phyloP scores from a whole-genome alignment of 2,113 vertebrate genomes.

The Lichenostomus cassidix region DNA sequence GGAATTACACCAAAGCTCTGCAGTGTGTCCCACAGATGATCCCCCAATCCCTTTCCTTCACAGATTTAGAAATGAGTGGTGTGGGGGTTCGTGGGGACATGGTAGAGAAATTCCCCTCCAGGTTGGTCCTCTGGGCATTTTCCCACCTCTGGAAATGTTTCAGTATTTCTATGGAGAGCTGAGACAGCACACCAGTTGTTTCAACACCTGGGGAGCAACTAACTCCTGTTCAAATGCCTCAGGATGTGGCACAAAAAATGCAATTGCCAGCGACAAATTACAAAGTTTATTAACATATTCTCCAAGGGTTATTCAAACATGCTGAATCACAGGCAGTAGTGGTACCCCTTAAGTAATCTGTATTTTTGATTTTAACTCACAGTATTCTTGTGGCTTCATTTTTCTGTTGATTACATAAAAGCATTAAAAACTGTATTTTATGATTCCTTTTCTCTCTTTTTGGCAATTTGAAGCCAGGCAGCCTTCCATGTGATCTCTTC shows the following conservation, averaged over 20 bases:
- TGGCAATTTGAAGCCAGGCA: not conserved
- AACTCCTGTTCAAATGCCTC: not conserved
- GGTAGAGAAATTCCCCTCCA: not conserved
- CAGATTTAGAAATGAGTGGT: not conserved
- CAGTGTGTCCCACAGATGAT: accelerated
- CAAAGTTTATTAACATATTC: constrained; percentile 28
- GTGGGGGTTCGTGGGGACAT: accelerated
- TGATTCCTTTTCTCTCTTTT: not conserved
- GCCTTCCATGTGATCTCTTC: not conserved
- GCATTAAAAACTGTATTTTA: not conserved
- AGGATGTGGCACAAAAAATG: not conserved
- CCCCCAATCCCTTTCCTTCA: too few relatives aligned
- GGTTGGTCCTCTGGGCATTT: not conserved
- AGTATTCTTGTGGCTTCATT: not conserved
- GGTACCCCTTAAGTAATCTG: not conserved
- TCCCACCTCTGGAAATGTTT: not conserved
- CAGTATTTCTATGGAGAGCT: not conserved
- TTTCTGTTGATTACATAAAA: constrained; percentile 13
- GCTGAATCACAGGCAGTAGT: constrained; percentile 5
- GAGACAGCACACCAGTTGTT: not conserved
- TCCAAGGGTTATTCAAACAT: not conserved
- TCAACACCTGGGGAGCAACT: not conserved
- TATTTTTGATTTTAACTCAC: not conserved
- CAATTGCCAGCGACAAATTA: not conserved
- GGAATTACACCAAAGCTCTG: not conserved